Evolutionary conservation across 1,140 invertebrate species (phyloP).

Genomic region (Drosophila ananassae): DNA sequence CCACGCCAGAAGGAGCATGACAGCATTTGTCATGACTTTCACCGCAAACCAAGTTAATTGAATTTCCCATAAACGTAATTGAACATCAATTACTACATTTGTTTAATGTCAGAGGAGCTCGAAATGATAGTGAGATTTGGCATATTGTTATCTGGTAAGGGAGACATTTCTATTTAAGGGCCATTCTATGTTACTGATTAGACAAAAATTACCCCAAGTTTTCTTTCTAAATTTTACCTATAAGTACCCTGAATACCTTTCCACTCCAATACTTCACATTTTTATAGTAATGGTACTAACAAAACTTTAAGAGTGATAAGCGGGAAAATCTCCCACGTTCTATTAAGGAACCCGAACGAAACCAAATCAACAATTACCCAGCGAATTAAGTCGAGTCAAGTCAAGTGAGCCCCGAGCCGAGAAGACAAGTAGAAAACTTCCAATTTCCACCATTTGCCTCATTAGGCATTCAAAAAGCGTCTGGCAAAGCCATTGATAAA

Average conservation of each 20-base stretch:
- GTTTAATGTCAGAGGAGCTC: conserved; percentile 5
- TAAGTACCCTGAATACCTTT: background rate
- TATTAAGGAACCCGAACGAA: conserved; percentile 54
- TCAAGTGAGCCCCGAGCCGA: background rate
- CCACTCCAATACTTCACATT: background rate
- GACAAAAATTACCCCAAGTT: background rate
- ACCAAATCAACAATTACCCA: conserved; percentile 69
- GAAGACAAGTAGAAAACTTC: conserved; percentile 25
- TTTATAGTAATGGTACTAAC: background rate
- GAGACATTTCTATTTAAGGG: too few relatives aligned
- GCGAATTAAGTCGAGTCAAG: conserved; percentile 52
- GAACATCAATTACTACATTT: conserved; percentile 60
- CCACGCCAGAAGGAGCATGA: conserved; percentile 13
- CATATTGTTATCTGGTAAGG: too few relatives aligned
- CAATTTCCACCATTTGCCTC: conserved; percentile 32
- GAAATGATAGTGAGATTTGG: too few relatives aligned
- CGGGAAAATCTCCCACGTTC: conserved; percentile 70
- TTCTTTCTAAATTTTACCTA: background rate
- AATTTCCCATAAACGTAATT: conserved; percentile 53
- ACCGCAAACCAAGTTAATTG: conserved; percentile 31
- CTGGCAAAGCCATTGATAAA: conserved; percentile 64
- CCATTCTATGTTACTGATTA: too few relatives aligned
- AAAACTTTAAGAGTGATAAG: conserved; percentile 29
- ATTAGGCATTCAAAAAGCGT: conserved; percentile 65
- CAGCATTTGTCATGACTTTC: conserved; percentile 49